Conservation (phyloP, 2,113 vertebrate species). For the Willisornis vidua region DNA sequence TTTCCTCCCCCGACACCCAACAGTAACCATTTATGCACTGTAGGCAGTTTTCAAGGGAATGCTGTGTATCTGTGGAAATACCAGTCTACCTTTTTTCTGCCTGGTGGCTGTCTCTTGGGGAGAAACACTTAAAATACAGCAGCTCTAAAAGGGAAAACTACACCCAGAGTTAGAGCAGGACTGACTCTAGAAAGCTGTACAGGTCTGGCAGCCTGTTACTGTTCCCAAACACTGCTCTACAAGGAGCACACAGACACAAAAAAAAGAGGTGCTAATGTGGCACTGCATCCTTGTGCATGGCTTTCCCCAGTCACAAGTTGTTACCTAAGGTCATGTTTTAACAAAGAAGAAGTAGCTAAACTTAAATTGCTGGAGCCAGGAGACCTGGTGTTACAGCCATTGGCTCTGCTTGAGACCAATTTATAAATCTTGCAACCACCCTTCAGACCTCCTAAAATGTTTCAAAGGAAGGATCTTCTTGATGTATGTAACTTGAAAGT, state of each 20-base stretch:
- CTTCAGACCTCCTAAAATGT: neutral
- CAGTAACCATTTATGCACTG: neutral
- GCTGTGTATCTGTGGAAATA: neutral
- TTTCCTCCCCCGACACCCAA: neutral
- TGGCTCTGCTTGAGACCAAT: neutral
- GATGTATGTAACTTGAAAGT: neutral
- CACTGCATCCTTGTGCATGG: neutral
- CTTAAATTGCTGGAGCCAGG: neutral
- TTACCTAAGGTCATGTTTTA: neutral
- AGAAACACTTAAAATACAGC: neutral
- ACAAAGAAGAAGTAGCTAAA: neutral
- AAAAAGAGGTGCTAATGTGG: neutral
- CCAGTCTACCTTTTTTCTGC: neutral
- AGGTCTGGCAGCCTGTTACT: neutral
- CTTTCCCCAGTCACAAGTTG: neutral
- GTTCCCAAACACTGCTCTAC: neutral
- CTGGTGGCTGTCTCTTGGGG: neutral
- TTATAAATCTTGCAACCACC: neutral
- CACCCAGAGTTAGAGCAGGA: neutral
- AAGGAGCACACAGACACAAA: neutral
- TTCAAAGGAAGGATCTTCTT: neutral
- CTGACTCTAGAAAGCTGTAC: neutral
- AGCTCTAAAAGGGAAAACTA: neutral
- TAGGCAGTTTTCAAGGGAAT: neutral
- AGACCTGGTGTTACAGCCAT: neutral